Conservation (phyloP, 2,113 vertebrate species). For the Tinamus guttatus region DNA sequence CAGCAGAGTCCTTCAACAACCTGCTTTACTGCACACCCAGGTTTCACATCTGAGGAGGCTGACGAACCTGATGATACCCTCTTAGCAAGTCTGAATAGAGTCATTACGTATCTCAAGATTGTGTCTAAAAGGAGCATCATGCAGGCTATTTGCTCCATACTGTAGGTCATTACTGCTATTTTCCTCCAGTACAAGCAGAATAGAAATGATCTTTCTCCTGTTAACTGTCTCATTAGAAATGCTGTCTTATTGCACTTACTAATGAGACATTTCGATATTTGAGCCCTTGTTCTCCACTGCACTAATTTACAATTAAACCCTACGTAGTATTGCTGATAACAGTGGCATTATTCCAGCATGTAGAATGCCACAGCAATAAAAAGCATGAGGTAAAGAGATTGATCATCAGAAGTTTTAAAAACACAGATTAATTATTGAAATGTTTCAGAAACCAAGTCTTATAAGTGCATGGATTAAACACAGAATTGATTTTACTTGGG, state of each 20-base stretch:
- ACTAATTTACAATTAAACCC: background rate
- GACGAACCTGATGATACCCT: background rate
- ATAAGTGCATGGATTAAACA: background rate
- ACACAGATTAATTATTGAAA: background rate
- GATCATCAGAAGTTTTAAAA: background rate
- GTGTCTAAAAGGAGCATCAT: background rate
- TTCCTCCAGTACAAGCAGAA: background rate
- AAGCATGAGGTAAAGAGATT: background rate
- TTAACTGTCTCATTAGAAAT: background rate
- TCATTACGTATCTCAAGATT: background rate
- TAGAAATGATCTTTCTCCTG: background rate
- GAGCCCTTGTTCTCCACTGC: background rate
- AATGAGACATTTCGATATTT: background rate
- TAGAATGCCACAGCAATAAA: background rate
- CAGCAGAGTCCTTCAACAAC: background rate
- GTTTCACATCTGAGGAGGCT: background rate
- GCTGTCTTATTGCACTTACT: background rate
- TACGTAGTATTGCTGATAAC: background rate
- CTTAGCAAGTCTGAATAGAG: background rate
- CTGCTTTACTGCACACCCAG: background rate
- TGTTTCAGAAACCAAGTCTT: background rate
- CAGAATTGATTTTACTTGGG: background rate
- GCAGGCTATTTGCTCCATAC: background rate
- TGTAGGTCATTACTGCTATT: background rate
- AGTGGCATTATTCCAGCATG: background rate